phyloP scores from a whole-genome alignment of 64 coral and sea anemone species.

The Actinia tenebrosa region DNA sequence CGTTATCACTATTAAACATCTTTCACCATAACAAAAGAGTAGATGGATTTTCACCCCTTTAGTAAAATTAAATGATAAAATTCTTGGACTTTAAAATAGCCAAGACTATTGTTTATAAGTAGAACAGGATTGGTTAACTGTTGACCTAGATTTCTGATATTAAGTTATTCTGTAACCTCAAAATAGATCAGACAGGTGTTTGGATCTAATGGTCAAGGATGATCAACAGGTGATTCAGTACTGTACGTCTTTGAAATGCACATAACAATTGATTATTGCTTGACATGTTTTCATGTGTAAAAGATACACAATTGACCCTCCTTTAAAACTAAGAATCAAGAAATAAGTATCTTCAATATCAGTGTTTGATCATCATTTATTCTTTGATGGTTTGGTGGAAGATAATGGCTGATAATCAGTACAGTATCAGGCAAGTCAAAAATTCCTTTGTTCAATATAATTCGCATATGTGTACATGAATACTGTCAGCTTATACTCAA shows the following conservation, averaged over 20 bases:
- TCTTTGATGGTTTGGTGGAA: neutral
- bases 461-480: too few species aligned
- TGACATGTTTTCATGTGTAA: neutral
- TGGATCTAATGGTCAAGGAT: neutral
- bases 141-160: neutral
- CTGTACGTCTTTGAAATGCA: neutral
- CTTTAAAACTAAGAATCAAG: too few species aligned
- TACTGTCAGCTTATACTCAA: too few species aligned
- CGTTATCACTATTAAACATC: neutral
- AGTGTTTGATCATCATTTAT: neutral
- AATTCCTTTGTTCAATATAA: too few species aligned
- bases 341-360: too few species aligned
- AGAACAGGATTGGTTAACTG: neutral
- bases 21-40: neutral
- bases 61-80: neutral
- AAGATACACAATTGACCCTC: neutral
- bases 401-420: neutral
- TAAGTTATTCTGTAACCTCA: neutral
- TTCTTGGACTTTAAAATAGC: neutral
- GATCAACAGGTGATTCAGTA: neutral
- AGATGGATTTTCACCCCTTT: neutral
- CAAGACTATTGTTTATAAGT: neutral
- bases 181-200: neutral
- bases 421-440: neutral
- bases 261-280: neutral